Conservation (phyloP, 2,797 vertebrate genomes). For the Halcyon chelicuti region DNA sequence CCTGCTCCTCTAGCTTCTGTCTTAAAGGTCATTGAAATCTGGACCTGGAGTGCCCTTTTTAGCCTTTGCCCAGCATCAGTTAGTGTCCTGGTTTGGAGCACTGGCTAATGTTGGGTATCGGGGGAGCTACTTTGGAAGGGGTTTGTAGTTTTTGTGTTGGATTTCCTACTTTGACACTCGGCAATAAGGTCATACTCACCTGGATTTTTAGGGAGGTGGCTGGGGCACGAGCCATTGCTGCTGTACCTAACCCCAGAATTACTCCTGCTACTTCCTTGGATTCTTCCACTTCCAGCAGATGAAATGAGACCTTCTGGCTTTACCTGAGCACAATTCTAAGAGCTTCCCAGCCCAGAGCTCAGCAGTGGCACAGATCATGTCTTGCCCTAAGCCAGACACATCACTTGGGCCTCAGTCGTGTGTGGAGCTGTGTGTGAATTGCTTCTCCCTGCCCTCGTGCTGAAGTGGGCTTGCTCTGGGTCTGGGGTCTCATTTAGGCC, state of each 20-base stretch:
- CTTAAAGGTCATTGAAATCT: conserved; percentile 48
- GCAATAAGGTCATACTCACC: not conserved
- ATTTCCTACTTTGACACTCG: not conserved
- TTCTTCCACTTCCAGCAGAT: not conserved
- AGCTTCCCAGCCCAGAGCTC: not conserved
- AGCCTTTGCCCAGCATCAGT: conserved; percentile 25
- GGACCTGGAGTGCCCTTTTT: conserved; percentile 41
- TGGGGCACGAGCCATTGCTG: not conserved
- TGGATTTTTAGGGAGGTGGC: not conserved
- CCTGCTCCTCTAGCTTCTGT: conserved; percentile 13
- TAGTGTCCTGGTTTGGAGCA: conserved; percentile 22
- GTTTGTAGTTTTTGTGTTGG: conserved; percentile 19
- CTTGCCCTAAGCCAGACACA: not conserved
- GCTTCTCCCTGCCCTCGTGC: not conserved
- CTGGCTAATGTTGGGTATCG: not conserved
- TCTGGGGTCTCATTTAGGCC: not conserved
- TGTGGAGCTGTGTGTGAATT: not conserved
- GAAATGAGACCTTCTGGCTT: not conserved
- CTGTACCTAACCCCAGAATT: not conserved
- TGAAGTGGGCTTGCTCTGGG: not conserved
- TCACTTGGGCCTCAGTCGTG: not conserved
- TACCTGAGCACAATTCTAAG: not conserved
- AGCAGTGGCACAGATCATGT: not conserved
- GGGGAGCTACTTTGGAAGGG: not conserved
- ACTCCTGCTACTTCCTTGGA: not conserved